Percentiles rank a stretch among this genome's conserved stretches.
Evolutionary conservation across 2,888 invertebrate species (phyloP).

Genomic region (Drosophila trichaetosa): DNA sequence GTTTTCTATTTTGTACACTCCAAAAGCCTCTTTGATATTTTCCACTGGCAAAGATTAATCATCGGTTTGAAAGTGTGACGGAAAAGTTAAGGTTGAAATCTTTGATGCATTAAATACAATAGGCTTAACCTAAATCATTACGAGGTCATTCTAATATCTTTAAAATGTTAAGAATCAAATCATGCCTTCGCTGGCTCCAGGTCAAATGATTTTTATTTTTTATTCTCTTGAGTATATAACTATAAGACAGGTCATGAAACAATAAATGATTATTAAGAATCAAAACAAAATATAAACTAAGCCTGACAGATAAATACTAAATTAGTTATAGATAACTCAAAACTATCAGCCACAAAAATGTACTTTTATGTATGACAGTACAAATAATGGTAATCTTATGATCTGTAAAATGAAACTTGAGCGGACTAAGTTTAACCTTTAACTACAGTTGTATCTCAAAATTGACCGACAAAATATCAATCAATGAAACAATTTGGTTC

Average conservation of each 20-base stretch:
- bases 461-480: conserved; percentile 24
- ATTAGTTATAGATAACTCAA: background rate
- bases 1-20: background rate
- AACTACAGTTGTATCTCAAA: background rate
- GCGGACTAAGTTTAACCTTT: background rate
- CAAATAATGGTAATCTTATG: background rate
- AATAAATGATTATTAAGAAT: background rate
- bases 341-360: background rate
- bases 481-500: conserved; percentile 21
- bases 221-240: background rate
- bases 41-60: too few species aligned
- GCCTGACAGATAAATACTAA: background rate
- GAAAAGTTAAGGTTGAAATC: background rate
- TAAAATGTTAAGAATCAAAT: background rate
- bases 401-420: background rate
- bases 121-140: background rate
- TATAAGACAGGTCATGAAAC: background rate
- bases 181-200: background rate
- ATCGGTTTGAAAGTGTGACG: background rate
- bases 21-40: background rate
- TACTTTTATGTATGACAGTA: background rate
- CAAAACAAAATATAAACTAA: background rate
- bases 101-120: background rate
- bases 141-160: background rate
- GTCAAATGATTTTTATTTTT: too few species aligned